phyloP scores from a whole-genome alignment of 2,113 vertebrate species.

The Anguilla rostrata region DNA sequence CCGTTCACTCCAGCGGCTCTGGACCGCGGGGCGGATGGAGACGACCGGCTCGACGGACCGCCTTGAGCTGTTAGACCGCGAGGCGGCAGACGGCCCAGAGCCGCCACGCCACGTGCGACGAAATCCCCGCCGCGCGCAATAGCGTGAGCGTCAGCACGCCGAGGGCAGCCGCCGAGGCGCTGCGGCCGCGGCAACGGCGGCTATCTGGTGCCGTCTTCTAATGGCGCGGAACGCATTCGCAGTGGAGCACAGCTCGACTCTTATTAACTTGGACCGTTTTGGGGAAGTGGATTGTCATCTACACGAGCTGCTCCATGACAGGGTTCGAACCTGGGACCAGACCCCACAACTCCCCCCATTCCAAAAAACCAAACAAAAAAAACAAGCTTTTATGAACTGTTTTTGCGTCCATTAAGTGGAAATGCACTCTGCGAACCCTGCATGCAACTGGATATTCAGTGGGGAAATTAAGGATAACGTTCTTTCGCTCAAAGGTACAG shows the following conservation, averaged over 20 bases:
- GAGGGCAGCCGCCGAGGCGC: background rate
- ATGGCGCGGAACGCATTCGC: background rate
- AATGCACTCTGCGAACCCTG: background rate
- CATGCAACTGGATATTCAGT: background rate
- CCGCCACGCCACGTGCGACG: background rate
- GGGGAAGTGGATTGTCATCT: background rate
- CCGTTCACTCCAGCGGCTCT: background rate
- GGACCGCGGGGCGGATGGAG: background rate
- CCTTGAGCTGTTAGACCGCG: background rate
- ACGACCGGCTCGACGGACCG: too few species aligned
- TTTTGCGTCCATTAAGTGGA: background rate
- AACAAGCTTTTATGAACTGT: background rate
- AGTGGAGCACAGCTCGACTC: background rate
- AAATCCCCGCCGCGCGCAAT: background rate
- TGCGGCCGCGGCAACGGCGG: background rate
- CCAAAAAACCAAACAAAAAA: too few species aligned
- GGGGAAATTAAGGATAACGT: too few species aligned
- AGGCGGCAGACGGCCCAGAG: background rate
- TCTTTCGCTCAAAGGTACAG: background rate
- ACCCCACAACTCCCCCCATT: background rate
- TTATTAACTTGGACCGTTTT: background rate
- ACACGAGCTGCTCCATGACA: background rate
- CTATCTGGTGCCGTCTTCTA: background rate
- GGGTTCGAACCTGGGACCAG: background rate
- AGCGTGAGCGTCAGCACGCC: background rate